Evolutionary conservation across 2,888 invertebrate species (phyloP).

Genomic region (Cryptosula pallasiana): DNA sequence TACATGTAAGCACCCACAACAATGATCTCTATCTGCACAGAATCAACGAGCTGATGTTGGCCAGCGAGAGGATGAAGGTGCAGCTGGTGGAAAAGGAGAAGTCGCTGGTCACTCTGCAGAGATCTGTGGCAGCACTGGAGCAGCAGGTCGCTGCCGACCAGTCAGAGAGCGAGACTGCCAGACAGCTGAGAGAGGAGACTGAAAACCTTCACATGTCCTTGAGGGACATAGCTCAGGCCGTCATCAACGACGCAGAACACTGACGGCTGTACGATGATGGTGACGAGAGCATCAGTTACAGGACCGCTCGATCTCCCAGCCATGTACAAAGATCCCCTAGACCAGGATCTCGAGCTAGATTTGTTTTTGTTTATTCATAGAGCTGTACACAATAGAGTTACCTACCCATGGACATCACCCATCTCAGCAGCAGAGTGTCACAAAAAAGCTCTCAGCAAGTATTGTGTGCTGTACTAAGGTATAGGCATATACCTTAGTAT

Average conservation of each 20-base stretch:
- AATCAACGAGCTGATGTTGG: constrained; percentile 50
- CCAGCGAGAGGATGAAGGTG: constrained; percentile 50
- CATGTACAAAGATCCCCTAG: constrained; percentile 16
- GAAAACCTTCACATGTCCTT: constrained; percentile 77
- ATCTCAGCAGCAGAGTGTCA: too few relatives aligned
- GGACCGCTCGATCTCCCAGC: constrained; percentile 21
- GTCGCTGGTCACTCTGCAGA: constrained; percentile 42
- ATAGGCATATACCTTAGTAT: too few relatives aligned
- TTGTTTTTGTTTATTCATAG: neutral
- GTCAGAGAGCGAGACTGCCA: constrained; percentile 33
- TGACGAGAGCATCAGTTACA: constrained; percentile 17
- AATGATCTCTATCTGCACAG: constrained; percentile 34
- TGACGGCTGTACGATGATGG: constrained; percentile 37
- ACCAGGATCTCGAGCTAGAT: neutral
- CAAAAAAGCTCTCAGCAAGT: too few relatives aligned
- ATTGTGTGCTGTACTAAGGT: too few relatives aligned
- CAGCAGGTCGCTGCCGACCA: constrained; percentile 27
- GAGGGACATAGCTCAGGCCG: constrained; percentile 78
- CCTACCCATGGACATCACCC: too few relatives aligned
- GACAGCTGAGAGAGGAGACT: constrained; percentile 69
- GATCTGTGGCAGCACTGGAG: constrained; percentile 42
- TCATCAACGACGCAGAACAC: constrained; percentile 73
- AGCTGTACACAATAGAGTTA: too few relatives aligned
- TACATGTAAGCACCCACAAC: too few relatives aligned
- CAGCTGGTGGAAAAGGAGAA: constrained; percentile 53